Evolutionary conservation across 2,888 invertebrate species (phyloP), one percentile per base, ranked within the genome.

Genomic region (Tupiocoris notatus): DNA sequence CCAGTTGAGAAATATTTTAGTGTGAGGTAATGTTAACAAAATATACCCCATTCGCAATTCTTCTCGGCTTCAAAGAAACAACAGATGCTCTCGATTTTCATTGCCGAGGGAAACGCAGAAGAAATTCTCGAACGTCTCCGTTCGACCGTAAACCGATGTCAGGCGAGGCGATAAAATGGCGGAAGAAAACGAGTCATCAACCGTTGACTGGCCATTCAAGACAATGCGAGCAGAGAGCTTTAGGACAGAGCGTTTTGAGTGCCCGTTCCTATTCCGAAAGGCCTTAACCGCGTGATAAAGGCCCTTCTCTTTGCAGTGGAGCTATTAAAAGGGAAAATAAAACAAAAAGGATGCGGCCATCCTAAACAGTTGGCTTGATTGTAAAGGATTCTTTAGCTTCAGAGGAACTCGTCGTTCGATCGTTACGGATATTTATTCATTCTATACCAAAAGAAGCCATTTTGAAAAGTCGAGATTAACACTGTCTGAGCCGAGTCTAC

Each of bases 141-240:
- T 12, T 39, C 22, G 21, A 56, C 56, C 67, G 22, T 67, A 67
- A 67, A 67, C 18, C 57, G 20, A 22, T 57, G 56, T 67, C 21
- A 22, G 67, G 22, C 67, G 21, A 57, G 9, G 67, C 67, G n/a
- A 22, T 67, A 67, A 67, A 67, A 67, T 12, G 39, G 39, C 20
- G 21, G n/a, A 56, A 67, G 57, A 22, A 64, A 67, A 67, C 22
- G 22, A 67, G 67, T 57, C 67, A 67, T 67, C 67, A 67, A 67
- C 56, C 67, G 57, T 67, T 67, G 67, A 67, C 67, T 67, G 57
- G 67, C 67, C 67, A 57, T 20, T 67, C 67, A 67, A 67, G 57
- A 22, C 57, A 56, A 22, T 54, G 57, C 57, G n/a, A 7, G 12
- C 54, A 21, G 54, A 22, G 39, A 67, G 54, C 21, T 67, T 56